phyloP scores from a whole-genome alignment of 2,797 vertebrate genomes.

The Chanos chanos region DNA sequence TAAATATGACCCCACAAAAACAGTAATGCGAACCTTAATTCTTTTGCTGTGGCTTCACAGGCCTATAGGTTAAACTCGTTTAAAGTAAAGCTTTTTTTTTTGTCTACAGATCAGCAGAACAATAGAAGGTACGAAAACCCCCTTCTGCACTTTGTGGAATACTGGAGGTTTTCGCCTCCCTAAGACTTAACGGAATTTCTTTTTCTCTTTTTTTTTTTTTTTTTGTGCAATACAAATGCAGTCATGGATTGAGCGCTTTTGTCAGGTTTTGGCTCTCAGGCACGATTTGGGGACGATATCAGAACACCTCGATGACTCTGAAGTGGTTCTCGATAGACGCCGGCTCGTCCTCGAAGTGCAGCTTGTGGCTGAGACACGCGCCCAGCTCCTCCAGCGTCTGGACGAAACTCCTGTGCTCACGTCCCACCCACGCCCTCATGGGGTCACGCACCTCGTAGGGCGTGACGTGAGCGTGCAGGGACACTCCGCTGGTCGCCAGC shows the following conservation, averaged over 20 bases:
- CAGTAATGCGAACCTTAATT: too few relatives aligned
- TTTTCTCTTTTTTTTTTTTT: too few relatives aligned
- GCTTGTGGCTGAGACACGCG: conserved; percentile 71
- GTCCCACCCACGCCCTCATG: conserved; percentile 95
- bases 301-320: conserved; percentile 84
- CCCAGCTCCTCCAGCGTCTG: conserved; percentile 82
- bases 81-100: too few relatives aligned
- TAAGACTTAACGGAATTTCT: too few relatives aligned
- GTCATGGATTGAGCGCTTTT: too few relatives aligned
- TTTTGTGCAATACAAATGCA: conserved; percentile 8
- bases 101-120: too few relatives aligned
- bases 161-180: too few relatives aligned
- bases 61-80: too few relatives aligned
- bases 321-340: conserved; percentile 94
- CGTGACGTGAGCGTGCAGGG: conserved; percentile 88
- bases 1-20: too few relatives aligned
- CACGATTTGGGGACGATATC: conserved; percentile 34
- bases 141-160: too few relatives aligned
- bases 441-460: conserved; percentile 93
- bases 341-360: conserved; percentile 87
- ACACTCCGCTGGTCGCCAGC: conserved; percentile 79
- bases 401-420: conserved; percentile 85
- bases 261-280: conserved; percentile 13
- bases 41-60: too few relatives aligned
- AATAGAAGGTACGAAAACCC: too few relatives aligned